Conservation (phyloP, 2,797 vertebrate species). For the Simalia tracyae region DNA sequence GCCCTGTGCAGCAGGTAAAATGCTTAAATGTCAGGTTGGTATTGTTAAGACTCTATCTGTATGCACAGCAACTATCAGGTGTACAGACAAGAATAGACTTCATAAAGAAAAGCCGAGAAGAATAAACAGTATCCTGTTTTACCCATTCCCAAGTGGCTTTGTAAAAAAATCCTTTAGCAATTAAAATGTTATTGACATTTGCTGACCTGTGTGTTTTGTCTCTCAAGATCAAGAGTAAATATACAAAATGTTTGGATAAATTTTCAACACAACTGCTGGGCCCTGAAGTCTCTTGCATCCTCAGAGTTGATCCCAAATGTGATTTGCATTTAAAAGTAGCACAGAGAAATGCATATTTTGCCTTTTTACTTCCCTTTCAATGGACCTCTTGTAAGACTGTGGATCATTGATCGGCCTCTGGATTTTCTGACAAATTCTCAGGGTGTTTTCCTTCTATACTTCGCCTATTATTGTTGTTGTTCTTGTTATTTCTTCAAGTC, state of each 20-base stretch:
- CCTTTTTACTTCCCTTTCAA: slow-evolving; percentile 32
- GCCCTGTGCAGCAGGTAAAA: slow-evolving; percentile 71
- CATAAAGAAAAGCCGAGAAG: slow-evolving; percentile 70
- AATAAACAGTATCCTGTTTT: slow-evolving; percentile 76
- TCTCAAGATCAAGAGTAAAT: slow-evolving; percentile 65
- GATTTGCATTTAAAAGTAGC: slow-evolving; percentile 8
- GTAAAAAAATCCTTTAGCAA: slow-evolving; percentile 67
- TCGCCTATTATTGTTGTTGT: background rate
- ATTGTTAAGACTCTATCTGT: slow-evolving; percentile 78
- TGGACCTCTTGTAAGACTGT: slow-evolving; percentile 34
- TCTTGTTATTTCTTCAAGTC: background rate
- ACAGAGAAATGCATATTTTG: slow-evolving; percentile 27
- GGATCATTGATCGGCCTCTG: background rate
- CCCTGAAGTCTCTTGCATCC: background rate
- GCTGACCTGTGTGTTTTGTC: slow-evolving; percentile 62
- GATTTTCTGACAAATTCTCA: slow-evolving; percentile 34
- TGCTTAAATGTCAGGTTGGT: slow-evolving; percentile 77
- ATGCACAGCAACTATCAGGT: slow-evolving; percentile 76
- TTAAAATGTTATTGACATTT: slow-evolving; percentile 72
- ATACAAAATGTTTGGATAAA: slow-evolving; percentile 65
- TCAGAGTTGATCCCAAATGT: background rate
- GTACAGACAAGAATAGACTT: slow-evolving; percentile 70
- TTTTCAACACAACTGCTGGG: background rate
- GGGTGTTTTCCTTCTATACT: slow-evolving; percentile 15
- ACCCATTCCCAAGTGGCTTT: slow-evolving; percentile 69